These are phyloP conservation scores for Microtus oregoni DNA, from an alignment of 2,113 vertebrate genomes.

Conservation along the genomic window DNA sequence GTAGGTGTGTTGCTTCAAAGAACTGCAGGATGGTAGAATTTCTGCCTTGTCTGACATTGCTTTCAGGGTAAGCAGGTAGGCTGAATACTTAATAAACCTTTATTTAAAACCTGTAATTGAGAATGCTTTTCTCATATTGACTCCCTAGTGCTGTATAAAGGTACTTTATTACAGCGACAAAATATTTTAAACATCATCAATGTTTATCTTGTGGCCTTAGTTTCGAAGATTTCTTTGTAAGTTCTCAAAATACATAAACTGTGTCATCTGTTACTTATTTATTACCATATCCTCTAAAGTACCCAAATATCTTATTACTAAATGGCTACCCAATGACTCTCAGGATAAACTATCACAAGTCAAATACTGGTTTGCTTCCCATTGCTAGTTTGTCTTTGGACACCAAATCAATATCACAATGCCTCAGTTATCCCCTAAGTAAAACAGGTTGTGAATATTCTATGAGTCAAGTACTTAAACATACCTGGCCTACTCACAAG, in stretches of 20 bases:
- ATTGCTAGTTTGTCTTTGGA: neutral
- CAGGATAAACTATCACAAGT: neutral
- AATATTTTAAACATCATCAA: neutral
- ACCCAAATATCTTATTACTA: neutral
- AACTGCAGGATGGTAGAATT: neutral
- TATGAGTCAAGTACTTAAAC: neutral
- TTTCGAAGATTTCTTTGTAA: neutral
- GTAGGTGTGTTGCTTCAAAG: neutral
- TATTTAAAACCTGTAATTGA: neutral
- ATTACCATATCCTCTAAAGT: neutral
- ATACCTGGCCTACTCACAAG: neutral
- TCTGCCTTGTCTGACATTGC: slow-evolving; percentile 7
- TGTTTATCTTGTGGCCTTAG: neutral
- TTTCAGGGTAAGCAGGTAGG: neutral
- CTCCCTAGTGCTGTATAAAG: neutral
- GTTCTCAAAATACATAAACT: neutral
- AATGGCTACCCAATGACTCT: neutral
- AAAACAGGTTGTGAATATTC: slow-evolving; percentile 7
- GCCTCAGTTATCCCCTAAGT: neutral
- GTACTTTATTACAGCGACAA: neutral
- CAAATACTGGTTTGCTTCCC: neutral
- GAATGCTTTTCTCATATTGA: neutral
- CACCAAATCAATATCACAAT: neutral
- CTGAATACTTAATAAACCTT: slow-evolving; percentile 1
- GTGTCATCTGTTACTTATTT: slow-evolving; percentile 17